Evolutionary conservation across 2,797 vertebrate genomes (phyloP).

Genomic region (Amblyopsis hoosieri): DNA sequence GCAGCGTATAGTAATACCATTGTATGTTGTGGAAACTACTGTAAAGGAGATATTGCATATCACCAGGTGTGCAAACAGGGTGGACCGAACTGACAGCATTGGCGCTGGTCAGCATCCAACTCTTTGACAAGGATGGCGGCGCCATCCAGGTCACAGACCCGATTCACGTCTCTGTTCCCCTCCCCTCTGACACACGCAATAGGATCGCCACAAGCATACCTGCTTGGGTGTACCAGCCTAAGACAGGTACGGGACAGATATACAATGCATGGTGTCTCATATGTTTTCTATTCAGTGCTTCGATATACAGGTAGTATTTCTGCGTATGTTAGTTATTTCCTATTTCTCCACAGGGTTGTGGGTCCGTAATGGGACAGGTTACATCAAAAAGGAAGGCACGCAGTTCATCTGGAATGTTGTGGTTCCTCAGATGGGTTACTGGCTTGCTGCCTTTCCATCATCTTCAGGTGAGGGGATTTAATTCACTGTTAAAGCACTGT

Average conservation of each 20-base stretch:
- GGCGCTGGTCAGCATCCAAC: constrained; percentile 88
- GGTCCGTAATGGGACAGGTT: constrained; percentile 90
- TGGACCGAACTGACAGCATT: constrained; percentile 89
- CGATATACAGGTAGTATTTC: not conserved
- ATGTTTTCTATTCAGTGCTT: not conserved
- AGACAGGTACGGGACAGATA: constrained; percentile 78
- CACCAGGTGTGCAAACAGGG: constrained; percentile 80
- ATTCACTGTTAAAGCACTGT: not conserved
- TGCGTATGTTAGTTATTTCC: not conserved
- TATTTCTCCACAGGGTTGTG: constrained; percentile 82
- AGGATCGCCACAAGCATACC: constrained; percentile 85
- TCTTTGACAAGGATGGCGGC: constrained; percentile 86
- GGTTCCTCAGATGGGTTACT: constrained; percentile 92
- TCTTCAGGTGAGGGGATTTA: constrained; percentile 70
- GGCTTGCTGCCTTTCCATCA: constrained; percentile 91
- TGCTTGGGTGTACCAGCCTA: constrained; percentile 88
- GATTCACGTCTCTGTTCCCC: constrained; percentile 87
- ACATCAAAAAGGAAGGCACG: constrained; percentile 89
- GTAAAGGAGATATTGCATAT: not conserved
- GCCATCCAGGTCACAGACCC: constrained; percentile 87
- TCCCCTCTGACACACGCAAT: constrained; percentile 83
- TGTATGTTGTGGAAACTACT: not conserved
- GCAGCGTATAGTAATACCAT: not conserved
- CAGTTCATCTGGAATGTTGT: constrained; percentile 91
- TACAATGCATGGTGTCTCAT: not conserved